These are phyloP conservation scores for Microtus ochrogaster DNA, from an alignment of 2,113 vertebrate genomes.

Conservation along the genomic window DNA sequence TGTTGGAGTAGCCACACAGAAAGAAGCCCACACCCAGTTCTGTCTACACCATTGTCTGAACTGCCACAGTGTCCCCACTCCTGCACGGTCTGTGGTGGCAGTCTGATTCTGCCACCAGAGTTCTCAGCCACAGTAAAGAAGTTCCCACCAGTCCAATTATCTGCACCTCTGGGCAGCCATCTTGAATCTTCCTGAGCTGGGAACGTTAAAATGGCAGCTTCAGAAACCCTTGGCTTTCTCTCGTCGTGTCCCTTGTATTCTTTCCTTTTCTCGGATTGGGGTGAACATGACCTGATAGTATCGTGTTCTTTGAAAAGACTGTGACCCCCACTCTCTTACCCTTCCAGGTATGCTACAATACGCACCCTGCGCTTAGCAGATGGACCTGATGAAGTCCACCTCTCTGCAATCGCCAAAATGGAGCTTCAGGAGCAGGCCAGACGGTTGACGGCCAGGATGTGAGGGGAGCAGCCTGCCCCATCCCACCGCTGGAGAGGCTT, in stretches of 20 bases:
- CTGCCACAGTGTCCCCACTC: neutral
- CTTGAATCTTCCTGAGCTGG: neutral
- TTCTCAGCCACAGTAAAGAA: neutral
- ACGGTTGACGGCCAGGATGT: conserved; percentile 88
- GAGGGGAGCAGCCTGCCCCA: neutral
- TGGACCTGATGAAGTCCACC: conserved; percentile 95
- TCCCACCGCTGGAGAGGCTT: rapidly evolving
- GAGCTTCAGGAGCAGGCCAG: conserved; percentile 91
- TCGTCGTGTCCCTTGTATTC: neutral
- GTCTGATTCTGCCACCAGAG: neutral
- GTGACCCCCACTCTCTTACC: neutral
- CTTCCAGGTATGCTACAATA: conserved; percentile 88
- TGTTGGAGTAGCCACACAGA: neutral
- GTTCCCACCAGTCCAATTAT: neutral
- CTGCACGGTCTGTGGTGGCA: neutral
- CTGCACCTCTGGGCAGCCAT: neutral
- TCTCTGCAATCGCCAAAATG: conserved; percentile 90
- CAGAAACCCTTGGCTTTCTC: neutral
- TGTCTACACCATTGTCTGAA: neutral
- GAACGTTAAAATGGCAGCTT: neutral
- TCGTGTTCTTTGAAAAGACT: neutral
- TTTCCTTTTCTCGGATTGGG: neutral
- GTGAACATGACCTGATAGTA: neutral
- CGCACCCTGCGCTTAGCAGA: conserved; percentile 92
- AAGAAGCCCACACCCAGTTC: neutral